phyloP scores from a whole-genome alignment of 2,888 invertebrate genomes.

The Molorchus minor region DNA sequence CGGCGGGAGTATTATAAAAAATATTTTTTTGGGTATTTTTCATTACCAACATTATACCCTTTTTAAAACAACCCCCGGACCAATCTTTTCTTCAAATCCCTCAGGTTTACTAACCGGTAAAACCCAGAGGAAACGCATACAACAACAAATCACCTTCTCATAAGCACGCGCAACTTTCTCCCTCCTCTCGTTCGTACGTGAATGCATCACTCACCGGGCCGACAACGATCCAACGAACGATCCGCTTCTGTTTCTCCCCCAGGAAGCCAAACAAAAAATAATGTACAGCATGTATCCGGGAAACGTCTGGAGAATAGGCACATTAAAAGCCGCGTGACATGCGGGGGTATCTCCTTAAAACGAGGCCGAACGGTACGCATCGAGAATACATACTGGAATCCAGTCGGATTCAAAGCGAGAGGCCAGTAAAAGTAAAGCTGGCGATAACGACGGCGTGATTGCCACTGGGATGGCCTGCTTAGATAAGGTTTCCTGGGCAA shows the following conservation, averaged over 20 bases:
- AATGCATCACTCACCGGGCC: no score
- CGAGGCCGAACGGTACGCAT: constrained; percentile 38
- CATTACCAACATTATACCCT: no score
- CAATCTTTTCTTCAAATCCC: no score
- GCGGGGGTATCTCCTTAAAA: constrained; percentile 37
- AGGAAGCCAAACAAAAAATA: constrained; percentile 31
- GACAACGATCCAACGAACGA: no score
- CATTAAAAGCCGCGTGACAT: constrained; percentile 43
- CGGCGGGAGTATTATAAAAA: no score
- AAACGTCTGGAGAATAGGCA: constrained; percentile 36
- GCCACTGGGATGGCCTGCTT: constrained; percentile 51
- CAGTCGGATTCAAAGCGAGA: constrained; percentile 38
- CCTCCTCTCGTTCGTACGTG: no score
- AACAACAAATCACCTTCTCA: no score
- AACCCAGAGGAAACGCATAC: no score
- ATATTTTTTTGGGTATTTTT: no score
- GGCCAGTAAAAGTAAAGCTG: constrained; percentile 45
- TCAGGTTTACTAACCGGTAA: no score
- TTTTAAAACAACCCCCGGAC: no score
- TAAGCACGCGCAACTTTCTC: no score
- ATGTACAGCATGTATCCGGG: constrained; percentile 23
- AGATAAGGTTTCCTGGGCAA: constrained; percentile 52
- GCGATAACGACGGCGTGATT: constrained; percentile 53
- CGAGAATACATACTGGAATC: constrained; percentile 43
- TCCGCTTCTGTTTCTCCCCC: constrained; percentile 7